phyloP scores from a whole-genome alignment of 1,140 invertebrate species.

The Drosophila nasuta region DNA sequence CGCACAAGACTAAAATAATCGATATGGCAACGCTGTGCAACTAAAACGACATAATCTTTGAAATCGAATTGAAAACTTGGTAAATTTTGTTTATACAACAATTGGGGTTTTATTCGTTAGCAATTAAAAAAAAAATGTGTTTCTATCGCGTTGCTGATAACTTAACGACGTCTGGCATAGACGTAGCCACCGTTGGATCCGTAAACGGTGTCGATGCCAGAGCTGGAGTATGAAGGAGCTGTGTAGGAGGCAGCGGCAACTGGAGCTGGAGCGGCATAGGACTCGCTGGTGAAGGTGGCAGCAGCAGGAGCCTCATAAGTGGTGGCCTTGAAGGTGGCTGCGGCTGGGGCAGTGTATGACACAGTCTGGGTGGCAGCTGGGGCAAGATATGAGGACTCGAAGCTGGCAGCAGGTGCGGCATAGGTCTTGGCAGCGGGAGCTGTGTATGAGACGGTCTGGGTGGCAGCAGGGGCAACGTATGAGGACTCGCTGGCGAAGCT shows the following conservation, averaged over 20 bases:
- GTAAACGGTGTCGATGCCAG: conserved; percentile 62
- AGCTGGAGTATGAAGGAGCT: conserved; percentile 9
- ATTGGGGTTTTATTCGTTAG: conserved; percentile 10
- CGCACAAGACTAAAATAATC: too few species aligned
- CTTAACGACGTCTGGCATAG: conserved; percentile 52
- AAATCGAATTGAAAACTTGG: background rate
- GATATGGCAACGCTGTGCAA: background rate
- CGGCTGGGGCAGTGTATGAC: conserved; percentile 41
- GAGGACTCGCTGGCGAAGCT: conserved; percentile 33
- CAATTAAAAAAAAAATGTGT: conserved; percentile 45
- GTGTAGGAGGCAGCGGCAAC: conserved; percentile 38
- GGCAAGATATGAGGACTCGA: too few species aligned
- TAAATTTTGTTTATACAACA: background rate
- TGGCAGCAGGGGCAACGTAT: conserved; percentile 47
- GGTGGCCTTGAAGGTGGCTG: conserved; percentile 5
- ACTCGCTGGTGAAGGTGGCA: conserved; percentile 30
- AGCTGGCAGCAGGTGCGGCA: too few species aligned
- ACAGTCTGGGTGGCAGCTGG: too few species aligned
- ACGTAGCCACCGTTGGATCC: conserved; percentile 76
- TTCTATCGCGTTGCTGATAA: conserved; percentile 19
- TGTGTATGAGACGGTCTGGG: too few species aligned
- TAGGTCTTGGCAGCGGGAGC: too few species aligned
- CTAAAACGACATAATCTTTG: background rate
- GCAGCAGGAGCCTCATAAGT: conserved; percentile 33
- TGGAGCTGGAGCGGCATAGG: conserved; percentile 44